Conservation (phyloP, 2,797 vertebrate genomes). For the Tympanoctomys barrerae region DNA sequence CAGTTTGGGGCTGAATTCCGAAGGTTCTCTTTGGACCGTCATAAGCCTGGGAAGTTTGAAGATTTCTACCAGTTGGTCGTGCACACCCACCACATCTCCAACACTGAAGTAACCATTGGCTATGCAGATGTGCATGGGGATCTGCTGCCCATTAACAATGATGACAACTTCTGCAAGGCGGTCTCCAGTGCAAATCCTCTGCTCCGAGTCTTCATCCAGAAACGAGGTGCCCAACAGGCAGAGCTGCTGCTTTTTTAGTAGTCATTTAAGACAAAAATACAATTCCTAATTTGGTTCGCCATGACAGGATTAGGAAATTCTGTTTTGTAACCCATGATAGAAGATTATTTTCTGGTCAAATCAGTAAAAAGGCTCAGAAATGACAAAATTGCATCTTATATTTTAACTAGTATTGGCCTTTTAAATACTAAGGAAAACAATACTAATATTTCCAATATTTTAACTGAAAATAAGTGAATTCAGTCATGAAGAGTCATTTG, state of each 20-base stretch:
- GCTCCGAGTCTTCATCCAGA: slow-evolving; percentile 98
- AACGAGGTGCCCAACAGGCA: slow-evolving; percentile 91
- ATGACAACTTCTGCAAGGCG: slow-evolving; percentile 99
- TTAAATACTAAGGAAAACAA: slow-evolving; percentile 23
- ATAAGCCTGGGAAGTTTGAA: slow-evolving; percentile 96
- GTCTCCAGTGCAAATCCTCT: slow-evolving; percentile 97
- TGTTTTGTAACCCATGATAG: not conserved
- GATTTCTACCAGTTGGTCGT: slow-evolving; percentile 98
- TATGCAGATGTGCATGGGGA: slow-evolving; percentile 98
- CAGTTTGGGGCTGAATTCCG: slow-evolving; percentile 99
- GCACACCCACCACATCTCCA: slow-evolving; percentile 96
- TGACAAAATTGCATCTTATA: not conserved
- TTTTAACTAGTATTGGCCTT: slow-evolving; percentile 14
- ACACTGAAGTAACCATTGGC: slow-evolving; percentile 96
- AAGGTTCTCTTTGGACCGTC: slow-evolving; percentile 96
- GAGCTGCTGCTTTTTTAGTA: fast-evolving
- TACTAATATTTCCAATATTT: not conserved
- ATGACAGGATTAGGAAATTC: not conserved
- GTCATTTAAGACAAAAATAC: not conserved
- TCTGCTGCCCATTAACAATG: slow-evolving; percentile 98
- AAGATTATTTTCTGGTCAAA: not conserved
- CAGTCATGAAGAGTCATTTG: too few species aligned
- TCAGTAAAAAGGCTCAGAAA: not conserved
- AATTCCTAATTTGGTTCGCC: not conserved
- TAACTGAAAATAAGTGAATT: not conserved